These are phyloP conservation scores for Scopus umbretta DNA, from an alignment of 2,113 vertebrate genomes.

Conservation along the genomic window DNA sequence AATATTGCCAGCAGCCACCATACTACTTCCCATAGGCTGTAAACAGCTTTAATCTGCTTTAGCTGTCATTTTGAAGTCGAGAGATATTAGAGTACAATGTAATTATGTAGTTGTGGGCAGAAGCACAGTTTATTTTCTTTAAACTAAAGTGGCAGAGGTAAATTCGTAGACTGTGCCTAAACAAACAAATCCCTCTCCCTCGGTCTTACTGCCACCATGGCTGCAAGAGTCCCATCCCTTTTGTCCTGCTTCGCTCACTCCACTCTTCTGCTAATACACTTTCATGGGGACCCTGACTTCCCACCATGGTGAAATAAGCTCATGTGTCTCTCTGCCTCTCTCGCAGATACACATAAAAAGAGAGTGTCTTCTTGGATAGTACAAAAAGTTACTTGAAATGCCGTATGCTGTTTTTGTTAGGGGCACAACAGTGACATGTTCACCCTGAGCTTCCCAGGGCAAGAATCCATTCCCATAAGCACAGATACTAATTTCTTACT, in stretches of 20 bases:
- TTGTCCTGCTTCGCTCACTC: neutral
- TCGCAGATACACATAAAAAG: neutral
- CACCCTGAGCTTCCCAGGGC: neutral
- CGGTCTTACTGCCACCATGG: neutral
- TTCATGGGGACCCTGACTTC: neutral
- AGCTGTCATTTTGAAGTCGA: constrained; percentile 65
- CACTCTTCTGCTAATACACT: neutral
- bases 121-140: constrained; percentile 56
- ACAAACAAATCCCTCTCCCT: neutral
- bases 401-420: neutral
- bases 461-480: neutral
- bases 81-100: constrained; percentile 64
- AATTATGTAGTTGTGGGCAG: constrained; percentile 63
- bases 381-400: neutral
- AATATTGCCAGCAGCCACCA: constrained; percentile 53
- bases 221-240: neutral
- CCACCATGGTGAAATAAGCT: neutral
- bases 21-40: constrained; percentile 56
- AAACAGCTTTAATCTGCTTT: constrained; percentile 69
- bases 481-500: neutral
- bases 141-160: constrained; percentile 14
- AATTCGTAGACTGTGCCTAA: neutral
- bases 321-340: neutral
- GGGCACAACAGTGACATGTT: neutral
- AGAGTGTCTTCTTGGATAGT: neutral